A percentile compares a stretch with the other conserved stretches of the same genome.
Evolutionary conservation across 2,797 vertebrate genomes (phyloP).

Genomic region (Lacerta viridis): DNA sequence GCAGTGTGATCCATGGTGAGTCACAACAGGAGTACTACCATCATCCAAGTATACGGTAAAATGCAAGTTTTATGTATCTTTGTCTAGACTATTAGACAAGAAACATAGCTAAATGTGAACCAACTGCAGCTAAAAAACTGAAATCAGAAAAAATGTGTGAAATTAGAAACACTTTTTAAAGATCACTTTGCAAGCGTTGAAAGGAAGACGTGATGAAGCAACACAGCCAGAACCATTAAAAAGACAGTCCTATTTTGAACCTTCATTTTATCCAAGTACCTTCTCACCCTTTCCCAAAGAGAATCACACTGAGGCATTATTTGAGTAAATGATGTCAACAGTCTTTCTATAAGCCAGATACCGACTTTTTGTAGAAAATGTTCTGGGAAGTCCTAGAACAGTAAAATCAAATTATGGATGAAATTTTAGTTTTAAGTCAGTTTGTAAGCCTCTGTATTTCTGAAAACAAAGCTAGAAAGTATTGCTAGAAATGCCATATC

Average conservation of each 20-base stretch:
- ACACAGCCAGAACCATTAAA: neutral
- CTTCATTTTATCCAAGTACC: neutral
- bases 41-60: too few relatives aligned
- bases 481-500: neutral
- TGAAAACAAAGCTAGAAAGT: neutral
- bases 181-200: neutral
- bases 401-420: neutral
- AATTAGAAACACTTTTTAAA: neutral
- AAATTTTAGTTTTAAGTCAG: neutral
- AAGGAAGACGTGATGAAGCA: neutral
- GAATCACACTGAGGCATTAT: neutral
- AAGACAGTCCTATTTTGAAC: neutral
- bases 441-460: neutral
- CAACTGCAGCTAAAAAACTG: constrained; percentile 8
- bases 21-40: too few relatives aligned
- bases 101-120: neutral
- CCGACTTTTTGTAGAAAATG: neutral
- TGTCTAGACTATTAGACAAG: neutral
- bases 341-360: neutral
- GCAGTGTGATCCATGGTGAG: too few relatives aligned
- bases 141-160: constrained; percentile 21
- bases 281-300: too few relatives aligned
- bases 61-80: too few relatives aligned
- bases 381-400: too few relatives aligned
- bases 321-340: neutral